phyloP scores from a whole-genome alignment of 2,797 vertebrate genomes.

The Clarias fuscus region DNA sequence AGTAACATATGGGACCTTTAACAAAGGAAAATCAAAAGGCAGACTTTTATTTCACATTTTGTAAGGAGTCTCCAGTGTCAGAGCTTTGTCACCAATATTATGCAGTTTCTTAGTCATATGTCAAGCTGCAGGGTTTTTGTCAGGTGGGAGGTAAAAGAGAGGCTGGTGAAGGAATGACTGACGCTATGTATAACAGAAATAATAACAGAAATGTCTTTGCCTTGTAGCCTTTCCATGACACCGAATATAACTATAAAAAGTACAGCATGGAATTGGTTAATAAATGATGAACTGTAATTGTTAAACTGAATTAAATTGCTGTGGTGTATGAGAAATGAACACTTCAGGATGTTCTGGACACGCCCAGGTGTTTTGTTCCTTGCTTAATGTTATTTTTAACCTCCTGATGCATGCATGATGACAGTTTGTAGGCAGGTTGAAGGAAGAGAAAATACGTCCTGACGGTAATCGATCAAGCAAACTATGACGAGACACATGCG shows the following conservation, averaged over 20 bases:
- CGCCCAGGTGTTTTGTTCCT: not conserved
- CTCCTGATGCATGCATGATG: not conserved
- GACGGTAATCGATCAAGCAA: not conserved
- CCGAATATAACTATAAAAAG: not conserved
- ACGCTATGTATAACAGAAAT: not conserved
- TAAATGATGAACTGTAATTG: not conserved
- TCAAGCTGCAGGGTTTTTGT: not conserved
- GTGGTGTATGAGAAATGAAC: not conserved
- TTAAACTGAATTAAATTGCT: not conserved
- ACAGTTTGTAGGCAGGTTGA: not conserved
- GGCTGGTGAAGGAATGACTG: not conserved
- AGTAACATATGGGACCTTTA: not conserved
- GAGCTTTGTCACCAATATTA: not conserved
- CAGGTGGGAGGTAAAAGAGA: not conserved
- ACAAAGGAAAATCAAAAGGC: not conserved
- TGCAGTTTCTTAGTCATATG: not conserved
- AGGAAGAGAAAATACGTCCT: not conserved
- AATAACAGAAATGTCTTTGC: not conserved
- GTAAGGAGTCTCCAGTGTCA: not conserved
- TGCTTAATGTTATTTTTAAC: not conserved
- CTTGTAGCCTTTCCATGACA: not conserved
- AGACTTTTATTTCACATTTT: not conserved
- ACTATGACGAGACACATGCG: not conserved
- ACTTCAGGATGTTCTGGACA: not conserved
- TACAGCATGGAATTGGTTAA: not conserved